Percentiles rank a stretch among this genome's conserved stretches.
Conservation (phyloP, 2,797 vertebrate species). For the Passerculus sandwichensis region DNA sequence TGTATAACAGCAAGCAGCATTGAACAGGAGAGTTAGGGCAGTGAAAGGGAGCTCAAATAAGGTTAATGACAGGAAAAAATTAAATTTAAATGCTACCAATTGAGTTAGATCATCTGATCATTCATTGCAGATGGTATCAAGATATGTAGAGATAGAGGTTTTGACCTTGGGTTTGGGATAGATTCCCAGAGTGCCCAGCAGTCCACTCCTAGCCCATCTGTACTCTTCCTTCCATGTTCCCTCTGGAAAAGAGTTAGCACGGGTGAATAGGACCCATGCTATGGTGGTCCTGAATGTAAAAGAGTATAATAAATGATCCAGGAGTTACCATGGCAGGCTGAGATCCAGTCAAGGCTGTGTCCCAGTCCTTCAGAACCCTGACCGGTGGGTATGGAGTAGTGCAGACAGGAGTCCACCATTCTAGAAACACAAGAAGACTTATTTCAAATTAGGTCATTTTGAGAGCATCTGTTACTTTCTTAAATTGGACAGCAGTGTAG, state of each 20-base stretch:
- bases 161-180: neutral
- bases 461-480: neutral
- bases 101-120: neutral
- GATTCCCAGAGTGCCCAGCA: neutral
- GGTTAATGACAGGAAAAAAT: neutral
- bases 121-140: neutral
- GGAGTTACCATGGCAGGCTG: neutral
- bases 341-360: neutral
- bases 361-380: neutral
- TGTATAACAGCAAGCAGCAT: neutral
- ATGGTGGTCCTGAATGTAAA: neutral
- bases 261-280: neutral
- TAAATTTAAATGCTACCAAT: neutral
- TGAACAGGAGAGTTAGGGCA: neutral
- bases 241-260: neutral
- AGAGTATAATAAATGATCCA: neutral
- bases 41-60: neutral
- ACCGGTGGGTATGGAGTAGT: neutral
- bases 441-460: neutral
- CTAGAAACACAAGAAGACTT: neutral
- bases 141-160: neutral
- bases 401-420: neutral
- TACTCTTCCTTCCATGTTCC: neutral
- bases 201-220: rapidly evolving
- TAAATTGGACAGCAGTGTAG: neutral